Evolutionary conservation across 2,113 vertebrate species (phyloP).

Genomic region (Piprites chloris): DNA sequence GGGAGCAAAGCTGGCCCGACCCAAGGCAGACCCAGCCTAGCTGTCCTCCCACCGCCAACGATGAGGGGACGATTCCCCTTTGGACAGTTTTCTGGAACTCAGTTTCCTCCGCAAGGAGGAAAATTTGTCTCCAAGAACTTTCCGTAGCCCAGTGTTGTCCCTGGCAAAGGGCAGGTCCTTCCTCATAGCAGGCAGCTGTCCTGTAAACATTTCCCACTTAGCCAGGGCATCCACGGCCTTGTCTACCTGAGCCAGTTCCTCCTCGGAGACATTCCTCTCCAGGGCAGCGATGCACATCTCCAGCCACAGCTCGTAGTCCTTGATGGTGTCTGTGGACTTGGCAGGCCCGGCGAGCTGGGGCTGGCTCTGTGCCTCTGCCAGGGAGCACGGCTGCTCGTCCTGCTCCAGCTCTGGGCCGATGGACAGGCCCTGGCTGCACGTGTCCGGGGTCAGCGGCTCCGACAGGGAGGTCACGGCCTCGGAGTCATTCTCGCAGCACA

Average conservation of each 20-base stretch:
- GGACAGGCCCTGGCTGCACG: constrained; percentile 45
- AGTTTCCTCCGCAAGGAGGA: constrained; percentile 68
- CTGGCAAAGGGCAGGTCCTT: constrained; percentile 42
- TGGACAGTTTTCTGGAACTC: constrained; percentile 61
- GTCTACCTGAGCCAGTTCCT: constrained; percentile 68
- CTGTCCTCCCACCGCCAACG: constrained; percentile 49
- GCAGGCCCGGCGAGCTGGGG: not conserved
- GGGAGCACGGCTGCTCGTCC: not conserved
- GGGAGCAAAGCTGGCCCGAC: not conserved
- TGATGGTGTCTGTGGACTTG: constrained; percentile 16
- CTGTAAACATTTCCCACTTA: constrained; percentile 72
- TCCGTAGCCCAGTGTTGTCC: constrained; percentile 49
- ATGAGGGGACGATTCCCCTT: constrained; percentile 36
- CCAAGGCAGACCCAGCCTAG: not conserved
- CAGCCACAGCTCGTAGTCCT: constrained; percentile 70
- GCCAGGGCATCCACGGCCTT: constrained; percentile 53
- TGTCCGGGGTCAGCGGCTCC: constrained; percentile 48
- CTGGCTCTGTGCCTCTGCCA: not conserved
- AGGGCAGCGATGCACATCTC: constrained; percentile 67
- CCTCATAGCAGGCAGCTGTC: constrained; percentile 45
- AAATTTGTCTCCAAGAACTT: constrained; percentile 70
- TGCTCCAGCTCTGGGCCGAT: constrained; percentile 46
- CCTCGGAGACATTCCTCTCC: constrained; percentile 63
- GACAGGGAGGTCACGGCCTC: constrained; percentile 63
- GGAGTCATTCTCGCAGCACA: constrained; percentile 66